phyloP scores from a whole-genome alignment of 1,140 invertebrate species.

The Antheraea mylitta region DNA sequence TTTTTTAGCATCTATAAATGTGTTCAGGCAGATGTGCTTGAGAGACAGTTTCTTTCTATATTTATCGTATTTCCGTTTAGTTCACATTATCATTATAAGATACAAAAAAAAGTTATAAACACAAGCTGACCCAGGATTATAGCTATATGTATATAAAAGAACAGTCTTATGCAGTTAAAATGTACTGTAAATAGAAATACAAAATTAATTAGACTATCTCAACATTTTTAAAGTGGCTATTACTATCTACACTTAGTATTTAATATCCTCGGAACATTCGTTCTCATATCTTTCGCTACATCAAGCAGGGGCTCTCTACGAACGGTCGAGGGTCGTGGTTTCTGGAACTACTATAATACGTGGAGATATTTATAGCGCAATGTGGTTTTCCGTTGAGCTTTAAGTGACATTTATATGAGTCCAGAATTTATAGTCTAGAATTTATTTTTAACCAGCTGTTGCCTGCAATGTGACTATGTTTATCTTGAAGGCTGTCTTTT shows the following conservation, averaged over 20 bases:
- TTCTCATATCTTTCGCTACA: not conserved
- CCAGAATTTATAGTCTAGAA: not conserved
- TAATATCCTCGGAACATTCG: not conserved
- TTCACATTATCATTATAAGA: too few relatives aligned
- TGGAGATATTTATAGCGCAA: not conserved
- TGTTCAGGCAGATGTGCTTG: too few relatives aligned
- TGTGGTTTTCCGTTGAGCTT: not conserved
- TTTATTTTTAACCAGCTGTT: not conserved
- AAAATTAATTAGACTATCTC: too few relatives aligned
- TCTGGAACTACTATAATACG: not conserved
- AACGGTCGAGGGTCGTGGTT: not conserved
- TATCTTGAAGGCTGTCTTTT: not conserved
- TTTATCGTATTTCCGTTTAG: too few relatives aligned
- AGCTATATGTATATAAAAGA: too few relatives aligned
- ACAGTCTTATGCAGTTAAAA: too few relatives aligned
- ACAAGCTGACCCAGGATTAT: too few relatives aligned
- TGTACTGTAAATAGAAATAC: too few relatives aligned
- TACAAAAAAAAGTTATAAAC: too few relatives aligned
- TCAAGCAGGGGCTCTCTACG: not conserved
- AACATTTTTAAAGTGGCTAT: too few relatives aligned
- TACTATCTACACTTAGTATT: not conserved
- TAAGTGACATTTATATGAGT: not conserved
- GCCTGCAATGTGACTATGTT: not conserved
- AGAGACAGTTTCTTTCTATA: too few relatives aligned
- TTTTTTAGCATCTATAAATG: too few relatives aligned